These are phyloP conservation scores for Proteles cristata DNA, from an alignment of 2,113 vertebrate genomes.

Conservation along the genomic window DNA sequence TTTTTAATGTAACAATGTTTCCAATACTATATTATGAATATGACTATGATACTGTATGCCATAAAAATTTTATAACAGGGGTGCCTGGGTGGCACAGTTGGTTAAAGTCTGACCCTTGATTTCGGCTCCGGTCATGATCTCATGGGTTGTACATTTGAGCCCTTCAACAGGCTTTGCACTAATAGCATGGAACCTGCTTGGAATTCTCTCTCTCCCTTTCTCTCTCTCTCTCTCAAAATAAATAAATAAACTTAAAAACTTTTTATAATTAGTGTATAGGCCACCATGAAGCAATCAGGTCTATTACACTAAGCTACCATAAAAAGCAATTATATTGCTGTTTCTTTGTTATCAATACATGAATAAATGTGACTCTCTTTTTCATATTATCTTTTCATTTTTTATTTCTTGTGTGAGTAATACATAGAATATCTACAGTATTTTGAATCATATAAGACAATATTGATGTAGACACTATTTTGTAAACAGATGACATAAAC, in stretches of 20 bases:
- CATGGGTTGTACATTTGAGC: no score
- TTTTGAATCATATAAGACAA: neutral
- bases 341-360: neutral
- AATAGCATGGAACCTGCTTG: no score
- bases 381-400: neutral
- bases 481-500: neutral
- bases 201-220: no score
- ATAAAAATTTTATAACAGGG: neutral
- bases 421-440: neutral
- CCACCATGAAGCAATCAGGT: neutral
- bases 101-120: no score
- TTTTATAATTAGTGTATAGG: neutral
- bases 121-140: no score
- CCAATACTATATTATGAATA: neutral
- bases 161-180: no score
- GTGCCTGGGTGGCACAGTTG: no score
- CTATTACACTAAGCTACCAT: neutral
- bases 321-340: neutral
- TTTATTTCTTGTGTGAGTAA: neutral
- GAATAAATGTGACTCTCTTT: neutral
- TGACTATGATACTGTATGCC: neutral
- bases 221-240: no score
- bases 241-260: no score
- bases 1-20: neutral
- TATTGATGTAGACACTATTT: neutral